Evolutionary conservation across 2,113 vertebrate species (phyloP), one percentile per base, ranked within the genome.

Genomic region (Rallus limicola): DNA sequence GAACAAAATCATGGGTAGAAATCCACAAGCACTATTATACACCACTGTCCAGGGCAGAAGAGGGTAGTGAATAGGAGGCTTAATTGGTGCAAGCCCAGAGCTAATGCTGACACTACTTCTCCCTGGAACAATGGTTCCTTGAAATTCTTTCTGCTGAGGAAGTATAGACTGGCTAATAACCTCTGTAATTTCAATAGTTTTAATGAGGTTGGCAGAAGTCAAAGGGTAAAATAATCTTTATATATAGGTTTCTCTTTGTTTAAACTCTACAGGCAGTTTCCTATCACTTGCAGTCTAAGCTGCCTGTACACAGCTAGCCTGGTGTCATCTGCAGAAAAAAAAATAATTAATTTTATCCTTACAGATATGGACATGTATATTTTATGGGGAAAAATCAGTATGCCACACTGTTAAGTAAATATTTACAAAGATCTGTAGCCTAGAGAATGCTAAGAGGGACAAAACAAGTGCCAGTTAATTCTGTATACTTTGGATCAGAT

Each of bases 401-500:
- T 94, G 58, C 75, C 44, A 77, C 48, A 36, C 42, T 75, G 55
- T 81, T 88, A 68, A 87, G n/a, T 92, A 95, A 95, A 91, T 93
- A 91, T 90, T 95, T 96, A 72, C 68, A 50, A 80, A 93, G 82
- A 65, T 81, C 65, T 82, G 34, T 72, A 91, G 60, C 33, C 17
- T 76, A 89, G 77, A 93, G 88, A 92, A 95, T 69, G 78, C 58
- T 92, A 79, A 89, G 67, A 91, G 36, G 77, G 65, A 93, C 77
- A 72, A 95, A 94, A 92, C 69, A 95, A 93, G 62, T 79, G 91
- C 78, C 81, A 93, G 86, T 91, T 92, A 94, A 89, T 94, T 92
- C 28, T 89, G 92, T 94, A 17, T 94, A 72, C 62, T 94, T 96
- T 95, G 93, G 88, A 89, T 96, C 65, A 84, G 44, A 74, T 95